These are phyloP conservation scores for Folsomia candida DNA, from an alignment of 2,888 invertebrate species.

Conservation along the genomic window DNA sequence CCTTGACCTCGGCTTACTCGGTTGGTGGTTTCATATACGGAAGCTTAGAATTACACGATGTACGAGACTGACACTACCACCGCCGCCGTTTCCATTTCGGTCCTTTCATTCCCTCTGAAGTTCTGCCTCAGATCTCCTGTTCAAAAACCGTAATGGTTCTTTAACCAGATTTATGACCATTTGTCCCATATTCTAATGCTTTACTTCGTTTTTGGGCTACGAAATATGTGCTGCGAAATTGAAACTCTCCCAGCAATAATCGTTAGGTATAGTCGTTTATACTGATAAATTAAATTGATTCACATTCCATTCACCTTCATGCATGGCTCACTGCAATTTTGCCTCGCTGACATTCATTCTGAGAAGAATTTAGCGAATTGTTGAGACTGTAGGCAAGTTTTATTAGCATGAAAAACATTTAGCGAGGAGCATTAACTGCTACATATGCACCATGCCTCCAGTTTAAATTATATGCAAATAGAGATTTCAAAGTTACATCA, in stretches of 20 bases:
- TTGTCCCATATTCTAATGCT: not conserved
- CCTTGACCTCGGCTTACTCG: not conserved
- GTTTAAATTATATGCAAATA: not conserved
- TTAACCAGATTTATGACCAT: not conserved
- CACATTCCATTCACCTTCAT: not conserved
- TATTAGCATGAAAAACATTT: too few relatives aligned
- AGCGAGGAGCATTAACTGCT: too few relatives aligned
- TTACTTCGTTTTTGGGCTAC: not conserved
- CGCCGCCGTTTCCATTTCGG: not conserved
- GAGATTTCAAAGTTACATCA: not conserved
- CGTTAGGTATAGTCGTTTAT: not conserved
- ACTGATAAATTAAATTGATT: not conserved
- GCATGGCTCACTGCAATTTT: not conserved
- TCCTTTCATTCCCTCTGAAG: not conserved
- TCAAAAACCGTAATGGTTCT: not conserved
- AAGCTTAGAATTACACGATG: too few relatives aligned
- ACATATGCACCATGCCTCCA: too few relatives aligned
- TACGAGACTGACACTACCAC: too few relatives aligned
- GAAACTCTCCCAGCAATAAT: not conserved
- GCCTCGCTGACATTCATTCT: not conserved
- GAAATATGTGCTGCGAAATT: not conserved
- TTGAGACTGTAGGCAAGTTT: too few relatives aligned
- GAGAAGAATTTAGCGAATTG: too few relatives aligned
- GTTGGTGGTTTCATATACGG: too few relatives aligned
- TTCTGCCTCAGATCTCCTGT: not conserved